Evolutionary conservation across 2,797 vertebrate genomes (phyloP), one percentile per base, ranked within the genome.

Genomic region (Arrhamphus sclerolepis): DNA sequence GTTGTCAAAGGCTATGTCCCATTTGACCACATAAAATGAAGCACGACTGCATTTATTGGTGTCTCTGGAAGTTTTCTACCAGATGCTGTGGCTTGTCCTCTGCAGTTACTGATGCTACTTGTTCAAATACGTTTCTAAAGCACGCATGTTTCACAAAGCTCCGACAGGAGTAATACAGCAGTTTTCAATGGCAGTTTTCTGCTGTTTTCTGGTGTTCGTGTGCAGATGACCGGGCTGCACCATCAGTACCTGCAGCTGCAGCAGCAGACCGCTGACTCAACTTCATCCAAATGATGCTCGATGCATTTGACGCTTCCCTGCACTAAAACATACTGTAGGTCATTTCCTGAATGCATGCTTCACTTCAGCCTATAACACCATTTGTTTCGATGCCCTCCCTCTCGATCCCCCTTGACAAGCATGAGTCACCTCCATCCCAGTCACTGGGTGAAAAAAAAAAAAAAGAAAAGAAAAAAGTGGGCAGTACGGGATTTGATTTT

Each of bases 401-500:
- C 77, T 78, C 67, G 46, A 5, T 29, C 41, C 62, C 60, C 51
- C 39, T 40, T 76, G 71, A 66, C 60, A 64, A 72, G 18, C 70
- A 62, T 65, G 77, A 86, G 63, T 75, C 76, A 69, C 82, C 77
- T 74, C 79, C 72, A 69, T 75, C 77, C 81, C 48, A 49, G 47
- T 28, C 38, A 57, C 62, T 75, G 78, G 65, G 56, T 42, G 66
- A 41, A 31, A 19, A 17, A 28, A 47, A 50, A 19, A 34, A 34
- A 9, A 59, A 26, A 26, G n/a, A n/a, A 26, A 26, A 26, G 6
- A 26, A 26, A 73, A 80, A 85, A 87, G 85, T 89, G 89, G 88
- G 89, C 87, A 82, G 87, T 85, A 85, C 85, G 40, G 47, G 60
- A 43, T 81, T 79, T 78, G 49, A 80, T 10, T 34, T 86, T 78